These are phyloP conservation scores for Leptogaster cylindrica DNA, from an alignment of 2,888 invertebrate genomes.

Conservation along the genomic window DNA sequence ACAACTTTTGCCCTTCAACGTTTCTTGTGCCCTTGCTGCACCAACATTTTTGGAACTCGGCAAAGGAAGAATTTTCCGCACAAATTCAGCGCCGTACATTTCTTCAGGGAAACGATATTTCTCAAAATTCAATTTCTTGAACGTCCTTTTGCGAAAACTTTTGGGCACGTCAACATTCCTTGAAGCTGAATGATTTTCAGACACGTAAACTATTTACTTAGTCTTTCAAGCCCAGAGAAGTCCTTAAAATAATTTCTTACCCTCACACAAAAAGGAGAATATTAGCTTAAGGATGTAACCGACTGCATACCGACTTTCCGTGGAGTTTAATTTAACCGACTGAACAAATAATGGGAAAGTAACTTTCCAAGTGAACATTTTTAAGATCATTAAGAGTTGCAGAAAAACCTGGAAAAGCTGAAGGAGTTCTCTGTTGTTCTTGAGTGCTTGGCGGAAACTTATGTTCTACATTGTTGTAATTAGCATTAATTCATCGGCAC, in stretches of 20 bases:
- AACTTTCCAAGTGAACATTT: too few species aligned
- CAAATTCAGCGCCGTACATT: conserved; percentile 1
- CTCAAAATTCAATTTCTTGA: not conserved
- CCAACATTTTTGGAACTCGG: not conserved
- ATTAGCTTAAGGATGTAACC: not conserved
- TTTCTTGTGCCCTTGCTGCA: conserved; percentile 13
- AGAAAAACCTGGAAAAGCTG: too few species aligned
- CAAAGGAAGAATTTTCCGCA: not conserved
- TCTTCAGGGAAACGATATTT: not conserved
- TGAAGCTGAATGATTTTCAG: conserved; percentile 5
- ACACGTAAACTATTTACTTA: conserved; percentile 31
- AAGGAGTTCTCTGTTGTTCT: too few species aligned
- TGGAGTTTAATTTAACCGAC: not conserved
- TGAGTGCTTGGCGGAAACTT: too few species aligned
- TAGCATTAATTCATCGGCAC: too few species aligned
- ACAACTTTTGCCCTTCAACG: not conserved
- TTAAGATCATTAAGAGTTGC: too few species aligned
- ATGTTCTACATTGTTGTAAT: too few species aligned
- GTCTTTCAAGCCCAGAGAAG: not conserved
- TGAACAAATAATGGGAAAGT: too few species aligned
- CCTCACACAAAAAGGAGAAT: not conserved
- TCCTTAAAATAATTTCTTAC: conserved; percentile 16
- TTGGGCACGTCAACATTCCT: not conserved
- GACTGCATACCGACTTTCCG: not conserved
- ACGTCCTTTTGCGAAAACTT: conserved; percentile 13